Evolutionary conservation across 2,797 vertebrate species (phyloP).

Genomic region (Tenualosa ilisha): DNA sequence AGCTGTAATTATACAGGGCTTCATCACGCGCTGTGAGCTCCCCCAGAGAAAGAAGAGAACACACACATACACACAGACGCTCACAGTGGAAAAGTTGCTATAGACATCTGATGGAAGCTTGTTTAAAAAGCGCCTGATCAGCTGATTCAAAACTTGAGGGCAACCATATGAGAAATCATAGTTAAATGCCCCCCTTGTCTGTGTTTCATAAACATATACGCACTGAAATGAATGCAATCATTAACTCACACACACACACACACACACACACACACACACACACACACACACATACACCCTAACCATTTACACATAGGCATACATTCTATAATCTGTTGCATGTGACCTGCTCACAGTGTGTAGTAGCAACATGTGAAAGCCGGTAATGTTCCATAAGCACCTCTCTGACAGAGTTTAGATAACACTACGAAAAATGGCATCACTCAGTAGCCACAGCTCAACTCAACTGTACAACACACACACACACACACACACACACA

Average conservation of each 20-base stretch:
- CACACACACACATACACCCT: background rate
- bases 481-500: too few relatives aligned
- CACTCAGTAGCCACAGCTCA: background rate
- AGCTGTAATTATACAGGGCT: background rate
- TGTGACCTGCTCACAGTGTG: background rate
- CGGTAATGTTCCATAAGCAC: background rate
- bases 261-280: background rate
- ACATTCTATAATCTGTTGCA: background rate
- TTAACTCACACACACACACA: background rate
- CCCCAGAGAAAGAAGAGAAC: background rate
- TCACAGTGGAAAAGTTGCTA: background rate
- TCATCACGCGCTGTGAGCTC: background rate
- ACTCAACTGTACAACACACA: background rate
- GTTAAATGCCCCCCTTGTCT: background rate
- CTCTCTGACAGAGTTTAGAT: background rate
- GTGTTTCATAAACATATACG: background rate
- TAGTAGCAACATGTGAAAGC: background rate
- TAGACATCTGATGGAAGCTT: background rate
- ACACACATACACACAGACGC: constrained; percentile 7
- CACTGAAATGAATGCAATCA: background rate
- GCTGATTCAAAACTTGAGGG: background rate
- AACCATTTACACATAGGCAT: background rate
- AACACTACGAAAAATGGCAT: background rate
- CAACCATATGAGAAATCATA: constrained; percentile 2
- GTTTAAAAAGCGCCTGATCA: background rate